A percentile compares a stretch with the other conserved stretches of the same genome.
Evolutionary conservation across 2,113 vertebrate genomes (phyloP).

Genomic region (Electrona antarctica): DNA sequence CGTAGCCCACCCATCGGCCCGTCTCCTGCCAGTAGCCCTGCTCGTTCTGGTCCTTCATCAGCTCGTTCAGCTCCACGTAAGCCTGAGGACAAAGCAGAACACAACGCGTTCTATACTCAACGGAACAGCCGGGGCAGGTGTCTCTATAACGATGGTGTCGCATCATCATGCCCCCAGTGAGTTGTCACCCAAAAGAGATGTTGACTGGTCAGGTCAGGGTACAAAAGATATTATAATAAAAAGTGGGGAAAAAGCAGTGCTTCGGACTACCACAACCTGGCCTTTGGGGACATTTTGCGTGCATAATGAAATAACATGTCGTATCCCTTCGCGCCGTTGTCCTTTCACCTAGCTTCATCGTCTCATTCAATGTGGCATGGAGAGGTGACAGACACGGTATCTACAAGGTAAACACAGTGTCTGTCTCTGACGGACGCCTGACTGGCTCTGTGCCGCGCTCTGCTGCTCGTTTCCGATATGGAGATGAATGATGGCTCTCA

Average conservation of each 20-base stretch:
- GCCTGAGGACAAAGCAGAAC: constrained; percentile 60
- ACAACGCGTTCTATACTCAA: not conserved
- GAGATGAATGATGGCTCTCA: constrained; percentile 23
- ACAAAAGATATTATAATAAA: not conserved
- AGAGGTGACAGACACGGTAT: constrained; percentile 41
- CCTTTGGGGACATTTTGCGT: constrained; percentile 37
- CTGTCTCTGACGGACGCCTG: constrained; percentile 3
- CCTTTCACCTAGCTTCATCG: not conserved
- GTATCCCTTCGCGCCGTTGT: not conserved
- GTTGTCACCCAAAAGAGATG: too few relatives aligned
- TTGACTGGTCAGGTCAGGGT: not conserved
- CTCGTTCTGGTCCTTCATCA: constrained; percentile 83
- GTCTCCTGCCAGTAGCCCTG: constrained; percentile 86
- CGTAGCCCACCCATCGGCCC: constrained; percentile 83
- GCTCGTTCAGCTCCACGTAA: constrained; percentile 79
- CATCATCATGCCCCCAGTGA: too few relatives aligned
- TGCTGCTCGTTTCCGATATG: constrained; percentile 36
- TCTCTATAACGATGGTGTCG: too few relatives aligned
- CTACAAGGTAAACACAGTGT: constrained; percentile 58
- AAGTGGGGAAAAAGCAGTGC: not conserved
- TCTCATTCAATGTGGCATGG: not conserved
- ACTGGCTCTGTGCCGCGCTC: constrained; percentile 26
- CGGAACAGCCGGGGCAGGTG: too few relatives aligned
- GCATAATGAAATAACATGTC: constrained; percentile 1
- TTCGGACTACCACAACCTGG: constrained; percentile 19